Conservation (phyloP, 1,140 invertebrate species). For the Papilio polytes region DNA sequence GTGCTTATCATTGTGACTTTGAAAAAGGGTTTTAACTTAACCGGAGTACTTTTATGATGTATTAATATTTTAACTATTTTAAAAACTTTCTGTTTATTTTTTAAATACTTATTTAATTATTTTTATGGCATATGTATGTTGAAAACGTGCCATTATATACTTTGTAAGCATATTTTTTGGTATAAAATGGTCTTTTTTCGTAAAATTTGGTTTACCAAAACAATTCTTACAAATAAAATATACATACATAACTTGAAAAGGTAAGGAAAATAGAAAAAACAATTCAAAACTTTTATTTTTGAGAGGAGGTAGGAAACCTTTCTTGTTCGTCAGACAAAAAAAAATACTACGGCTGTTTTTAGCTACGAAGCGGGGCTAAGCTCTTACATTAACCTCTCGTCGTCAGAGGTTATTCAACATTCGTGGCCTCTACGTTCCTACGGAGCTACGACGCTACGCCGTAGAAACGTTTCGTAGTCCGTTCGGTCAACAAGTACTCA, state of each 20-base stretch:
- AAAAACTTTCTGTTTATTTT: background rate
- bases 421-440: conserved; percentile 51
- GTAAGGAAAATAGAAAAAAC: conserved; percentile 3
- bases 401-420: conserved; percentile 67
- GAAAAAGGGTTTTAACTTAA: background rate
- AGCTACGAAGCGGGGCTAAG: conserved; percentile 61
- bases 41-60: background rate
- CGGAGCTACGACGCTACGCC: conserved; percentile 1
- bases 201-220: background rate
- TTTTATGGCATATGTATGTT: no score
- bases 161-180: no score
- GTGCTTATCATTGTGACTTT: background rate
- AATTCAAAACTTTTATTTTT: conserved; percentile 42
- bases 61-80: background rate
- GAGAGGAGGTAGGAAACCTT: conserved; percentile 44
- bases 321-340: conserved; percentile 51
- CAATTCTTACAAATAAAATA: conserved; percentile 30
- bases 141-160: no score
- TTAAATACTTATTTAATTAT: no score
- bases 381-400: conserved; percentile 74
- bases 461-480: conserved; percentile 49
- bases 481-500: conserved; percentile 64
- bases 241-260: conserved; percentile 20
- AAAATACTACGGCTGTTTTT: conserved; percentile 63
- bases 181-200: no score